Evolutionary conservation across 2,797 vertebrate genomes (phyloP).

Genomic region (Amblyopsis hoosieri): DNA sequence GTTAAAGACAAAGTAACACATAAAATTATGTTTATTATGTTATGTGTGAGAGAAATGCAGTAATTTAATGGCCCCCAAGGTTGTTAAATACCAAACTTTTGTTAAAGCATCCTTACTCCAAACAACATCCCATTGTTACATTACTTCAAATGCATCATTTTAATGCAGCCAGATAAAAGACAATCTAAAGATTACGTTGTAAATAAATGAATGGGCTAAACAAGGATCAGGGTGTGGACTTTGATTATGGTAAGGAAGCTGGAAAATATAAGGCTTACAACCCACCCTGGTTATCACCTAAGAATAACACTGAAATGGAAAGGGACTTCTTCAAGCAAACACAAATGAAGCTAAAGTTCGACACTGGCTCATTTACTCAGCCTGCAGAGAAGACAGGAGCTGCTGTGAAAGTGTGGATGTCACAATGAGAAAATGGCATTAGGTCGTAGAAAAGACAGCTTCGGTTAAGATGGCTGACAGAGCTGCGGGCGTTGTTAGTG

Average conservation of each 20-base stretch:
- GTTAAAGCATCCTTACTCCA: no score
- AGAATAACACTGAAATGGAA: conserved; percentile 52
- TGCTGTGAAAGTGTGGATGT: conserved; percentile 21
- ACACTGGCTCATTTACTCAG: conserved; percentile 17
- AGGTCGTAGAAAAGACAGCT: conserved; percentile 24
- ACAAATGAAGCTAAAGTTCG: conserved; percentile 32
- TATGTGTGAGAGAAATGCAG: conserved; percentile 18
- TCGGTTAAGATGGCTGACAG: conserved; percentile 16
- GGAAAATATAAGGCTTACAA: not conserved
- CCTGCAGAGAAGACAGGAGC: conserved; percentile 14
- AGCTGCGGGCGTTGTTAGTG: conserved; percentile 62
- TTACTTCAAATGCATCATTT: no score
- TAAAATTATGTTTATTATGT: conserved; percentile 35
- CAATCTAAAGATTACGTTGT: no score
- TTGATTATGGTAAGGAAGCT: not conserved
- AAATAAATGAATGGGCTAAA: no score
- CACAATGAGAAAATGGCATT: conserved; percentile 25
- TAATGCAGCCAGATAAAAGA: no score
- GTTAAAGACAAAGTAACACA: conserved; percentile 42
- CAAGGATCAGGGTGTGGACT: no score
- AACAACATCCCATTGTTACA: no score
- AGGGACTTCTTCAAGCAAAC: conserved; percentile 48
- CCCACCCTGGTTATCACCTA: conserved; percentile 56
- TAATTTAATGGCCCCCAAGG: conserved; percentile 56
- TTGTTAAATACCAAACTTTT: conserved; percentile 8